Conservation (phyloP, 1,140 invertebrate genomes). For the Bombus confusus region DNA sequence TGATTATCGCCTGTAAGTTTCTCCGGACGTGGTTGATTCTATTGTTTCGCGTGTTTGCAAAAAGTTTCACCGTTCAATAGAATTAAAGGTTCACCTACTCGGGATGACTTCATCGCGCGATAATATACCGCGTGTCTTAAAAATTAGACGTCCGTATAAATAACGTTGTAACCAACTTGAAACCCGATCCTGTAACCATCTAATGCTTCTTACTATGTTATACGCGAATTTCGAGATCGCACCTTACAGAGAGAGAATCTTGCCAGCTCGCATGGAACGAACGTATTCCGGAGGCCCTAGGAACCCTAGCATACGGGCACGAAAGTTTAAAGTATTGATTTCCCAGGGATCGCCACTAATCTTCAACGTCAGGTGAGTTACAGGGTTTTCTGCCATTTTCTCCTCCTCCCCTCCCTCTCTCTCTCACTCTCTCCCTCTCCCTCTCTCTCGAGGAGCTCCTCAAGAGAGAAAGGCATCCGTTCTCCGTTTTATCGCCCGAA, state of each 20-base stretch:
- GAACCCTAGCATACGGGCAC: neutral
- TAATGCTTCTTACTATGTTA: neutral
- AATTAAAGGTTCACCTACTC: slow-evolving; percentile 20
- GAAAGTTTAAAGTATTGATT: slow-evolving; percentile 31
- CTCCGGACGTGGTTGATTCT: neutral
- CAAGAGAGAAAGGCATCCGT: neutral
- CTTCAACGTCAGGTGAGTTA: slow-evolving; percentile 43
- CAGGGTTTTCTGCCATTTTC: slow-evolving; percentile 16
- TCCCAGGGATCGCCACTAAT: slow-evolving; percentile 39
- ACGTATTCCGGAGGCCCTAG: neutral
- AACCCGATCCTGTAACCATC: neutral
- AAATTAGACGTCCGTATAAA: neutral
- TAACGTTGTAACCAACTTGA: neutral
- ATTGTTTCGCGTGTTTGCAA: neutral
- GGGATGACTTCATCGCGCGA: neutral
- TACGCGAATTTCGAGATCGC: neutral
- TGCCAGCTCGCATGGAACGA: neutral
- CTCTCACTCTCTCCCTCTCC: neutral
- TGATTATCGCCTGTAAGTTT: neutral
- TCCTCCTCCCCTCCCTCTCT: neutral
- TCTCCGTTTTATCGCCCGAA: slow-evolving; percentile 30
- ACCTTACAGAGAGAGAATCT: neutral
- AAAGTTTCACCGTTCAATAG: neutral
- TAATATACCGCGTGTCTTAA: neutral
- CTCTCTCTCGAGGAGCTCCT: neutral